Evolutionary conservation across 2,797 vertebrate species (phyloP).

Genomic region (Sandelia bainsii): DNA sequence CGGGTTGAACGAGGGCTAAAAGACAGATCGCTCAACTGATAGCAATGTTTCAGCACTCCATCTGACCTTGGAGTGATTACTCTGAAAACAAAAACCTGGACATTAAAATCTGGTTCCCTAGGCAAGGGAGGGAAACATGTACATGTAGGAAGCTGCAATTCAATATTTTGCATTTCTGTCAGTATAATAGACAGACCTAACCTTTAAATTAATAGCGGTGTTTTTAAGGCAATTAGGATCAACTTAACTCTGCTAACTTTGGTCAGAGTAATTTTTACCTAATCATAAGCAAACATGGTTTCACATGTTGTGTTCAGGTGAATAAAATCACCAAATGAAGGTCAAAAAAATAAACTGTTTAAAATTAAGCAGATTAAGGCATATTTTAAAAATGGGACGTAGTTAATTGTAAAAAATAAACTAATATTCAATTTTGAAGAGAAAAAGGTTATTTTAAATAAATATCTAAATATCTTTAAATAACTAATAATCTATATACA

Average conservation of each 20-base stretch:
- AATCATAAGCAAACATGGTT: slow-evolving; percentile 32
- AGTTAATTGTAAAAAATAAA: not conserved
- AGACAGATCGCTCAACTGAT: slow-evolving; percentile 76
- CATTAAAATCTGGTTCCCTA: slow-evolving; percentile 61
- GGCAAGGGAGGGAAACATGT: slow-evolving; percentile 45
- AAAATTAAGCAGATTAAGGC: not conserved
- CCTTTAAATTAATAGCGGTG: slow-evolving; percentile 4
- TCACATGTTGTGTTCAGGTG: not conserved
- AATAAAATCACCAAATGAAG: slow-evolving; percentile 28
- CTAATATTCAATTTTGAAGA: too few relatives aligned
- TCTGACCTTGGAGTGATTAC: slow-evolving; percentile 80
- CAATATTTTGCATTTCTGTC: slow-evolving; percentile 42
- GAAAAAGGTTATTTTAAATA: not conserved
- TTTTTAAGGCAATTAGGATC: slow-evolving; percentile 30
- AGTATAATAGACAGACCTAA: slow-evolving; percentile 19
- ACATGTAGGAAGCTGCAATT: slow-evolving; percentile 43
- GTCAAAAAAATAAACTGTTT: slow-evolving; percentile 3
- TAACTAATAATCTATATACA: not conserved
- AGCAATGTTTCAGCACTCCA: slow-evolving; percentile 72
- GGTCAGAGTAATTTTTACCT: slow-evolving; percentile 21
- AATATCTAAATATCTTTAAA: not conserved
- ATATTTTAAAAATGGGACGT: not conserved
- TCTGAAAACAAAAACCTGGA: slow-evolving; percentile 79
- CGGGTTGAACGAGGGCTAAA: slow-evolving; percentile 56
- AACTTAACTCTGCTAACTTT: slow-evolving; percentile 25